A percentile compares a stretch with the other conserved stretches of the same genome.
These are phyloP conservation scores for Caiman crocodilus DNA, from an alignment of 2,797 vertebrate genomes.

Conservation along the genomic window DNA sequence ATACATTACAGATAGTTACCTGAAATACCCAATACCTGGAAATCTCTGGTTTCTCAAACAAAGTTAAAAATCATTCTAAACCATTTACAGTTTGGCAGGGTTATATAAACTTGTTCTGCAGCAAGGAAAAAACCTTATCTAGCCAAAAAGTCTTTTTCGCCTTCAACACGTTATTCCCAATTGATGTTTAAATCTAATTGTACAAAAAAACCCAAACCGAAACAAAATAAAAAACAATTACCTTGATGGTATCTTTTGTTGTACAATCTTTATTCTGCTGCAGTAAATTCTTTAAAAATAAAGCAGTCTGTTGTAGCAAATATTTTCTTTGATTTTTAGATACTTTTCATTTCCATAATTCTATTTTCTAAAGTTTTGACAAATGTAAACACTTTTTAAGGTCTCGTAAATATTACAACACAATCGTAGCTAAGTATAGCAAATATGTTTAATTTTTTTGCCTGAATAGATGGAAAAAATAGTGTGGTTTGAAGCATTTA, in stretches of 20 bases:
- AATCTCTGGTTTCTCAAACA: neutral
- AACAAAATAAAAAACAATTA: neutral
- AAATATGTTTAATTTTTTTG: slow-evolving; percentile 17
- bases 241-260: neutral
- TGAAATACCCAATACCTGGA: slow-evolving; percentile 16
- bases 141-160: neutral
- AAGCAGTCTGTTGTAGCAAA: neutral
- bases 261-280: neutral
- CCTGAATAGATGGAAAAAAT: slow-evolving; percentile 20
- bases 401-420: slow-evolving; percentile 56
- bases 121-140: neutral
- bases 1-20: slow-evolving; percentile 6
- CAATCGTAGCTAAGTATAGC: slow-evolving; percentile 45
- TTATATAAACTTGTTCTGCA: neutral
- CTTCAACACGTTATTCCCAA: neutral
- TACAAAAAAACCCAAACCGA: neutral
- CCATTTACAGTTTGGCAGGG: neutral
- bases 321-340: neutral
- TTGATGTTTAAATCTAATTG: neutral
- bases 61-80: neutral
- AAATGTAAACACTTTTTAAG: slow-evolving; percentile 52
- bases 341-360: slow-evolving; percentile 33
- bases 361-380: slow-evolving; percentile 62
- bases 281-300: neutral
- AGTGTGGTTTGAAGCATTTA: slow-evolving; percentile 22